phyloP scores from a whole-genome alignment of 2,888 invertebrate species.

The Ametastegia equiseti region DNA sequence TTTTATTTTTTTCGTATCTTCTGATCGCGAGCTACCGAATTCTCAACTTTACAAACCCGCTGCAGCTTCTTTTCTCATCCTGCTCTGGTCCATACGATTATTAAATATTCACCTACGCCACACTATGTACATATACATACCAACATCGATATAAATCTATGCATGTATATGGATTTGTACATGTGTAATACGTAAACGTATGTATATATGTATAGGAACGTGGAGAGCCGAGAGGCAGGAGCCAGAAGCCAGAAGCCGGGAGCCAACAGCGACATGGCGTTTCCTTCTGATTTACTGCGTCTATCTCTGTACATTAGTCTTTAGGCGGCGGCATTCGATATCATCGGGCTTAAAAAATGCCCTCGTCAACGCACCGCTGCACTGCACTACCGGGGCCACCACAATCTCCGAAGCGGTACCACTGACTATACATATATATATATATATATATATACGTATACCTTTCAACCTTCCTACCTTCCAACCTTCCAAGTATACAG shows the following conservation, averaged over 20 bases:
- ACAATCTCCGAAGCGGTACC: too few species aligned
- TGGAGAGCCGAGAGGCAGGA: neutral
- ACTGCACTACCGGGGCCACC: conserved; percentile 63
- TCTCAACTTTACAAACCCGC: neutral
- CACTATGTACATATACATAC: neutral
- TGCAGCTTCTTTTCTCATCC: neutral
- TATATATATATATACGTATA: too few species aligned
- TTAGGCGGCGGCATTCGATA: conserved; percentile 64
- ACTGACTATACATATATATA: too few species aligned
- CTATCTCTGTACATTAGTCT: conserved; percentile 72
- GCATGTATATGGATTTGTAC: neutral
- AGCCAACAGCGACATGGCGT: conserved; percentile 42
- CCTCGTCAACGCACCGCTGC: conserved; percentile 66
- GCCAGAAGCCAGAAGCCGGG: conserved; percentile 13
- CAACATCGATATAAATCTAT: neutral
- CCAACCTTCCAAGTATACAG: too few species aligned
- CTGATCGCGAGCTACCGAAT: conserved; percentile 26
- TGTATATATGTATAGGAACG: neutral
- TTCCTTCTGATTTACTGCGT: conserved; percentile 67
- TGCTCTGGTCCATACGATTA: neutral
- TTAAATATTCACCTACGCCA: neutral
- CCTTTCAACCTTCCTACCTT: too few species aligned
- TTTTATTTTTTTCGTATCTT: neutral
- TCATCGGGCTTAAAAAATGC: conserved; percentile 70
- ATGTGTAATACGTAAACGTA: neutral